These are phyloP conservation scores for Amphiduros pacificus DNA, from an alignment of 2,888 invertebrate genomes.

Conservation along the genomic window DNA sequence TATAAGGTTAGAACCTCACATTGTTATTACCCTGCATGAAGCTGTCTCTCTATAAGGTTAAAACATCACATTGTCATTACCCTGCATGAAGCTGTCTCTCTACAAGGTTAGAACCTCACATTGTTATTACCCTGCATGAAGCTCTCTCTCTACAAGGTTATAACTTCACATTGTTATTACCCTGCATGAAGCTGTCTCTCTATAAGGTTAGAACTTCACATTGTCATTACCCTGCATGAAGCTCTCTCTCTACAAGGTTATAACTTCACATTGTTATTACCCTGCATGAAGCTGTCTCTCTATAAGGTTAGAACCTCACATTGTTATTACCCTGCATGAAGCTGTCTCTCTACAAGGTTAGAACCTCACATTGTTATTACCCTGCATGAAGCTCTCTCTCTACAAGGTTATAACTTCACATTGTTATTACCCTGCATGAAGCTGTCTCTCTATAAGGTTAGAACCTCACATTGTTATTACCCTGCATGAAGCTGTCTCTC, in stretches of 20 bases:
- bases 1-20: slow-evolving; percentile 45
- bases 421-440: slow-evolving; percentile 47
- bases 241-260: slow-evolving; percentile 54
- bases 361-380: slow-evolving; percentile 23
- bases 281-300: slow-evolving; percentile 51
- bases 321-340: slow-evolving; percentile 47
- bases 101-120: slow-evolving; percentile 45
- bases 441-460: slow-evolving; percentile 54
- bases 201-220: slow-evolving; percentile 45
- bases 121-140: slow-evolving; percentile 47
- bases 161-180: slow-evolving; percentile 23
- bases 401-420: slow-evolving; percentile 45
- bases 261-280: slow-evolving; percentile 23
- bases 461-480: slow-evolving; percentile 23
- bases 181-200: slow-evolving; percentile 51
- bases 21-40: slow-evolving; percentile 47
- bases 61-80: slow-evolving; percentile 23
- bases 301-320: slow-evolving; percentile 45
- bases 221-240: slow-evolving; percentile 47
- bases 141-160: slow-evolving; percentile 54
- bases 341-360: slow-evolving; percentile 54
- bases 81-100: slow-evolving; percentile 51
- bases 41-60: slow-evolving; percentile 54
- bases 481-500: slow-evolving; percentile 51
- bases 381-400: slow-evolving; percentile 51